phyloP scores from a whole-genome alignment of 2,113 vertebrate species.

The Bambusicola thoracicus region DNA sequence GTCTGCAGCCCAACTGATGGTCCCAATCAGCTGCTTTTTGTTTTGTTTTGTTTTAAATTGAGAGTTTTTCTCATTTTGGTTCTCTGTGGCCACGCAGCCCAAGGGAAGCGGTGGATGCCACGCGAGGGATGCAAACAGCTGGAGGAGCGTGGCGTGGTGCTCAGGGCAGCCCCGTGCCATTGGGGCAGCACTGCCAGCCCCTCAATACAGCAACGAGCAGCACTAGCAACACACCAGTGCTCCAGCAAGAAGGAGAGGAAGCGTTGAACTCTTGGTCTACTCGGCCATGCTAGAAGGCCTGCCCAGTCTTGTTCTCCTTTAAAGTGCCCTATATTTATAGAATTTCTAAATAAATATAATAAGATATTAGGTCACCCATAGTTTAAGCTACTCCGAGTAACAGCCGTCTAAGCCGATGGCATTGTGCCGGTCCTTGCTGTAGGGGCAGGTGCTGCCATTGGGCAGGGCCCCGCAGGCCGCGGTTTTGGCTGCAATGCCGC shows the following conservation, averaged over 20 bases:
- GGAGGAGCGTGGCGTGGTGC: background rate
- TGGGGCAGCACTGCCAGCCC: background rate
- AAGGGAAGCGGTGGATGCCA: background rate
- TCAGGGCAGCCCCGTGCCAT: too few relatives aligned
- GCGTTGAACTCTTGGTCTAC: background rate
- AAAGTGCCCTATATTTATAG: constrained; percentile 86
- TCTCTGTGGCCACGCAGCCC: background rate
- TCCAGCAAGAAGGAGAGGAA: background rate
- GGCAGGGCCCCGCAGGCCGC: constrained; percentile 83
- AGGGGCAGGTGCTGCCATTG: constrained; percentile 80
- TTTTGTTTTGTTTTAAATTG: background rate
- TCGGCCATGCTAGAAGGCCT: background rate
- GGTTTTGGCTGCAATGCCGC: constrained; percentile 85
- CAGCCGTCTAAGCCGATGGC: constrained; percentile 90
- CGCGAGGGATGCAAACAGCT: background rate
- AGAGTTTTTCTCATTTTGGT: background rate
- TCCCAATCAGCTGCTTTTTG: background rate
- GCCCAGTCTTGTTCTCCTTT: constrained; percentile 85
- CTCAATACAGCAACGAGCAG: background rate
- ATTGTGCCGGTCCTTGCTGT: constrained; percentile 81
- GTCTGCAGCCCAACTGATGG: background rate
- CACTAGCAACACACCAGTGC: background rate
- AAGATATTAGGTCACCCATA: constrained; percentile 80
- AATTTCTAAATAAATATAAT: constrained; percentile 86
- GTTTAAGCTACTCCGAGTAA: constrained; percentile 86